Evolutionary conservation across 2,797 vertebrate genomes (phyloP).

Genomic region (Sebastes jordani): DNA sequence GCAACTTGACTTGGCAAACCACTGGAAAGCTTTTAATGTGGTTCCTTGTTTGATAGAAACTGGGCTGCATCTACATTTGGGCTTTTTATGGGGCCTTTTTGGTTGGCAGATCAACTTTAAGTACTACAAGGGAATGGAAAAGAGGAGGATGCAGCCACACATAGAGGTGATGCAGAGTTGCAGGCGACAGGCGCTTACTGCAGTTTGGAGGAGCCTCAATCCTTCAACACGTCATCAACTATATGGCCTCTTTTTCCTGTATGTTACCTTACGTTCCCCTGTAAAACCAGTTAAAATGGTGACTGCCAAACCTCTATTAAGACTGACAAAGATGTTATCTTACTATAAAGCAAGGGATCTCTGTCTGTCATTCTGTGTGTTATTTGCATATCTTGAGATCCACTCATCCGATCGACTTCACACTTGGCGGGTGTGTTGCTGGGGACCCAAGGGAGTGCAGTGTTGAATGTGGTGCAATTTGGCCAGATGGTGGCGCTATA

Average conservation of each 20-base stretch:
- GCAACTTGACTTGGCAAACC: slow-evolving; percentile 63
- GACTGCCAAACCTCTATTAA: not conserved
- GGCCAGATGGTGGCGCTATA: no score
- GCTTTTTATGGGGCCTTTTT: slow-evolving; percentile 41
- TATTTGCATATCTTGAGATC: no score
- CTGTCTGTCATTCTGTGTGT: no score
- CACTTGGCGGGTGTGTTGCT: no score
- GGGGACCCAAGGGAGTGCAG: no score
- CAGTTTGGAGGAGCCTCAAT: slow-evolving; percentile 8
- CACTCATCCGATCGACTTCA: no score
- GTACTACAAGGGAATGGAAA: slow-evolving; percentile 38
- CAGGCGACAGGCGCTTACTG: slow-evolving; percentile 7
- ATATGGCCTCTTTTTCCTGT: not conserved
- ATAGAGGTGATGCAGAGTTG: slow-evolving; percentile 24
- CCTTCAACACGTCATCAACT: slow-evolving; percentile 2
- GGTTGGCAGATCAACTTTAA: slow-evolving; percentile 37
- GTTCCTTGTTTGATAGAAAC: slow-evolving; percentile 57
- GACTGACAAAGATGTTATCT: not conserved
- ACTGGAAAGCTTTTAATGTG: slow-evolving; percentile 61
- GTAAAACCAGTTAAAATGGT: not conserved
- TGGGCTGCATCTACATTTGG: slow-evolving; percentile 46
- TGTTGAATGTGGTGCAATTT: no score
- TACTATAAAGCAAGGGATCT: no score
- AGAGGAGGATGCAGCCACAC: slow-evolving; percentile 29
- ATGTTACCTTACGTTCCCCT: not conserved